These are phyloP conservation scores for Mormoops blainvillei DNA, from an alignment of 2,113 vertebrate species.

Conservation along the genomic window DNA sequence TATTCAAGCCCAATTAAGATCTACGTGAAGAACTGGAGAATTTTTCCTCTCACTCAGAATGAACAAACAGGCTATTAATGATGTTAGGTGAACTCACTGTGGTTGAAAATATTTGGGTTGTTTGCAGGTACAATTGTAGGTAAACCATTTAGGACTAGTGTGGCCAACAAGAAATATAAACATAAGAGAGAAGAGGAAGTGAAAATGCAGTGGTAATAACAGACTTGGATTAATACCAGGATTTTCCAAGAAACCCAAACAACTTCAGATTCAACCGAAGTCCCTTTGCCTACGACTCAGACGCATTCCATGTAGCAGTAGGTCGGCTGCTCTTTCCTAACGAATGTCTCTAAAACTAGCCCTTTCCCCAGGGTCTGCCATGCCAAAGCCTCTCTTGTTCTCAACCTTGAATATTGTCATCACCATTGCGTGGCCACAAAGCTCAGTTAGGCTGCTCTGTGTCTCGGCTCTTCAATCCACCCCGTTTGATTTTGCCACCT, in stretches of 20 bases:
- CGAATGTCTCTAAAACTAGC: neutral
- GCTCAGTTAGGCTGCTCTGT: neutral
- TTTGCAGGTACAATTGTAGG: neutral
- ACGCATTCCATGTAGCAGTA: neutral
- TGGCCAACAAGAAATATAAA: neutral
- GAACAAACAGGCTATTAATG: constrained; percentile 35
- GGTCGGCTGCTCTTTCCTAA: neutral
- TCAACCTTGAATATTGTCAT: neutral
- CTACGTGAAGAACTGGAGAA: neutral
- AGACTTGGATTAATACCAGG: constrained; percentile 23
- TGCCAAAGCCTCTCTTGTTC: neutral
- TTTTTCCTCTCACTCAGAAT: neutral
- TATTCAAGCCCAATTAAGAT: neutral
- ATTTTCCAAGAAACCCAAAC: constrained; percentile 1
- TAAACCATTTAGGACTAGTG: neutral
- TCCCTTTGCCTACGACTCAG: neutral
- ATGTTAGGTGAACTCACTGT: constrained; percentile 27
- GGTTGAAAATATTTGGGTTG: constrained; percentile 43
- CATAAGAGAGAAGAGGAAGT: constrained; percentile 9
- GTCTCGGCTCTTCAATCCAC: neutral
- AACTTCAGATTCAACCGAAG: neutral
- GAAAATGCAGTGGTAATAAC: neutral
- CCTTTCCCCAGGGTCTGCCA: neutral
- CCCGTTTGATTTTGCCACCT: neutral
- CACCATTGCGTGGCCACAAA: neutral